phyloP scores from a whole-genome alignment of 2,888 invertebrate genomes.

The Tenthredo distinguenda region DNA sequence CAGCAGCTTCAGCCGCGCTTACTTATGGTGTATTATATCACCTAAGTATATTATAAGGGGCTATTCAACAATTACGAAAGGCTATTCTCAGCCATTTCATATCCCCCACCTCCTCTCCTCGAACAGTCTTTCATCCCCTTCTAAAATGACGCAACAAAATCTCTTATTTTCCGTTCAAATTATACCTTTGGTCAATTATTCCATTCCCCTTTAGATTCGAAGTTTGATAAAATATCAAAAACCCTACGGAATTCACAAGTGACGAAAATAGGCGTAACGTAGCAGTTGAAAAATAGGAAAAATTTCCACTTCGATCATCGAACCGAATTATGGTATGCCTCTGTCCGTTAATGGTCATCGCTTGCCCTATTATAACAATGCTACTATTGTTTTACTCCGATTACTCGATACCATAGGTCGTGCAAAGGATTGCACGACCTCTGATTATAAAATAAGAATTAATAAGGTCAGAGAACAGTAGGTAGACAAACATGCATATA shows the following conservation, averaged over 20 bases:
- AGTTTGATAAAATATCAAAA: background rate
- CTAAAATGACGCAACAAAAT: background rate
- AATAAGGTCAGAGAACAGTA: background rate
- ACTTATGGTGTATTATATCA: slow-evolving; percentile 2
- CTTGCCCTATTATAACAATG: background rate
- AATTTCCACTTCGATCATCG: background rate
- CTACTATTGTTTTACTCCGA: background rate
- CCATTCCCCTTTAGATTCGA: background rate
- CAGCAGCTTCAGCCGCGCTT: background rate
- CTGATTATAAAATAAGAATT: background rate
- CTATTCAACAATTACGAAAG: background rate
- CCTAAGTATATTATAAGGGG: slow-evolving; percentile 2
- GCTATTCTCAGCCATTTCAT: background rate
- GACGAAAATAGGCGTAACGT: background rate
- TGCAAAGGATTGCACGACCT: background rate
- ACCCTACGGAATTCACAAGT: background rate
- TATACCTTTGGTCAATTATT: background rate
- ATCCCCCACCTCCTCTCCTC: background rate
- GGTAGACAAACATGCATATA: background rate
- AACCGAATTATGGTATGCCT: background rate
- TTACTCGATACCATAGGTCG: background rate
- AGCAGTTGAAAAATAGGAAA: background rate
- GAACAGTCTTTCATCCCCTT: background rate
- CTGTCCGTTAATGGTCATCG: background rate
- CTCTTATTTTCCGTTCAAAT: background rate